phyloP scores from a whole-genome alignment of 2,888 invertebrate genomes.

The Diarsia brunnea region DNA sequence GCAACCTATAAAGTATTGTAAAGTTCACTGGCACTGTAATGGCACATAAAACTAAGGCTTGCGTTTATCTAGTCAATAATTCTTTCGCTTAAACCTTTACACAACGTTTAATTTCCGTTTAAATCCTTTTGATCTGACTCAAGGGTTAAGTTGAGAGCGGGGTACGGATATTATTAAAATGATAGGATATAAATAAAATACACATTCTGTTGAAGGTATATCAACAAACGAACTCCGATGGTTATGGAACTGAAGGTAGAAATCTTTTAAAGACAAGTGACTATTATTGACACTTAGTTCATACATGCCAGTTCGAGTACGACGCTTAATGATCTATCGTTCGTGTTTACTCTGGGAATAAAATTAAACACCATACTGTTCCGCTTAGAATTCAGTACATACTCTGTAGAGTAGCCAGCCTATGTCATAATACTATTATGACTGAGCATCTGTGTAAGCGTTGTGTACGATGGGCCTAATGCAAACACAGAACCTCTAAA shows the following conservation, averaged over 20 bases:
- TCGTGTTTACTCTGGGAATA: not conserved
- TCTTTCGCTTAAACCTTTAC: slow-evolving; percentile 45
- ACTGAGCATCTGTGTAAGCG: not conserved
- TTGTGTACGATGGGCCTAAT: not conserved
- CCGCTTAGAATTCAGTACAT: not conserved
- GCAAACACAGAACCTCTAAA: not conserved
- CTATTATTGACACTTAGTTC: no score
- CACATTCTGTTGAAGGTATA: not conserved
- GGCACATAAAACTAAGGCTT: slow-evolving; percentile 24
- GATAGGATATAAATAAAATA: not conserved
- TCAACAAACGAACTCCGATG: no score
- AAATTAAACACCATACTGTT: not conserved
- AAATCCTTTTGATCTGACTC: slow-evolving; percentile 13
- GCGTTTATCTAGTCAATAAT: slow-evolving; percentile 49
- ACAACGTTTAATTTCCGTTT: slow-evolving; percentile 61
- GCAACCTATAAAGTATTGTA: not conserved
- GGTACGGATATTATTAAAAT: not conserved
- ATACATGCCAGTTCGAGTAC: no score
- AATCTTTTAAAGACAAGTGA: no score
- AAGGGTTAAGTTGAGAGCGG: slow-evolving; percentile 19
- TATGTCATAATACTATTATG: not conserved
- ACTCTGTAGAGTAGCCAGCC: not conserved
- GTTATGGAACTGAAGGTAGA: not conserved
- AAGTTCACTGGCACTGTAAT: slow-evolving; percentile 23
- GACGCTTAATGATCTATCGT: not conserved